Base-by-base conservation (phyloP, 2,797 vertebrate species). In the Epinephelus awoara region DNA sequence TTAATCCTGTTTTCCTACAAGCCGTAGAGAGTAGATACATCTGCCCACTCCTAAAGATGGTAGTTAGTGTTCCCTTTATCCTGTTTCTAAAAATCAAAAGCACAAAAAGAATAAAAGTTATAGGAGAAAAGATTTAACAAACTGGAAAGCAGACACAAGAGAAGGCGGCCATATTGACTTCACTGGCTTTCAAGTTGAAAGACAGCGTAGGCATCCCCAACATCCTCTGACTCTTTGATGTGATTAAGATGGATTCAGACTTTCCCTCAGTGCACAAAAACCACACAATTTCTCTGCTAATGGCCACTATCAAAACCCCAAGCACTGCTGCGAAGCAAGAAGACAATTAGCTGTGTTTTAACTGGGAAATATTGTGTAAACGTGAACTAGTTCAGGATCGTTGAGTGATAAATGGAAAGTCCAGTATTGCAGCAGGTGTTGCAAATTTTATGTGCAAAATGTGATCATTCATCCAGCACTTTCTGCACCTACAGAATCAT, bases 181-280 rank as follows among this genome's bases (percentile, higher is more conserved):
- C 14, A 6, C 52, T 68, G 12, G 49, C 78, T 87, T 88, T 87
- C 54, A 79, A 71, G 62, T 80, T 83, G 56, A 86, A 82, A 89
- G 75, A 25, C 44, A 59, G 63, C 6, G 18, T 19, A 66, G 63
- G 29, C 72, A 71, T 80, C 63, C 58, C 68, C 9, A 9, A 58
- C 85, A 66, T 85, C 82, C 72, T 79, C 56, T 17, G n/a, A 38
- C 64, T 75, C 77, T 91, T 85, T 90, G 81, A 91, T 85, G 84
- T 79, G 84, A 88, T 88, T 82, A 83, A 80, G 75, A 87, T 80
- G 76, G 80, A 90, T 89, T 82, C 68, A 80, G 71, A 80, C 77
- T 55, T 75, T 80, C 34, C 54, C 61, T 82, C n/a, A 44, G 58
- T 18, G 40, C 62, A 67, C 40, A 47, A 63, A 78, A 77, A 71